Percentiles rank a stretch among this genome's conserved stretches.
Conservation (phyloP, 2,113 vertebrate genomes). For the Forbesichthys papilliferus region DNA sequence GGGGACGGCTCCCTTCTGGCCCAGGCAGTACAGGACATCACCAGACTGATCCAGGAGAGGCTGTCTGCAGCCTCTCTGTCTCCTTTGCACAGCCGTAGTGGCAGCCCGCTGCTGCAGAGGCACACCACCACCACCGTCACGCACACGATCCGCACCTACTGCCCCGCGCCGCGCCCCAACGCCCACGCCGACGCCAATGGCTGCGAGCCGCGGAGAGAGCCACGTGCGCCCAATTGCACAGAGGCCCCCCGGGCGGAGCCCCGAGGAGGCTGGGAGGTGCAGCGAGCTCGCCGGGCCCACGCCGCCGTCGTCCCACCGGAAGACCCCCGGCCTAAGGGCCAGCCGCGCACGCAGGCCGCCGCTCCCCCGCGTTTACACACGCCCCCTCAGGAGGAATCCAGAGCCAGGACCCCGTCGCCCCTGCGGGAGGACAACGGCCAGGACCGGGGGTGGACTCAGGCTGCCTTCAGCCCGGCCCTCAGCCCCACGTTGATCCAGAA, state of each 20-base stretch:
- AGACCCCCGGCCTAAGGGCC: conserved; percentile 71
- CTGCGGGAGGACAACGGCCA: conserved; percentile 43
- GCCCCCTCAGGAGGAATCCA: conserved; percentile 45
- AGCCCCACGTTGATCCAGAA: conserved; percentile 58
- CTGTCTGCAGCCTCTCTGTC: conserved; percentile 74
- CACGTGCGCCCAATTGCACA: conserved; percentile 74
- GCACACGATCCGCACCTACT: conserved; percentile 70
- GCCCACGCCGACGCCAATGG: conserved; percentile 53
- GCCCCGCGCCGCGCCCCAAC: conserved; percentile 45
- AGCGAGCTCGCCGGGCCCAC: conserved; percentile 67
- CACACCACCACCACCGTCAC: conserved; percentile 70
- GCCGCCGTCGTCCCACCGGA: conserved; percentile 81
- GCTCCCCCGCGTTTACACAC: conserved; percentile 78
- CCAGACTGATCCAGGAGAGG: conserved; percentile 80
- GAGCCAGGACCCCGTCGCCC: conserved; percentile 45
- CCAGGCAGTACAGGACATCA: conserved; percentile 79
- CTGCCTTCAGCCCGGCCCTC: conserved; percentile 36
- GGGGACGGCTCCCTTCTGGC: conserved; percentile 73
- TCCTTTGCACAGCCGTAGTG: conserved; percentile 59
- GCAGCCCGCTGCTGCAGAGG: conserved; percentile 61
- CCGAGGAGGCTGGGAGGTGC: conserved; percentile 42
- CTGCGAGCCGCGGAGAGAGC: conserved; percentile 58
- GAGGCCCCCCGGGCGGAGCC: conserved; percentile 73
- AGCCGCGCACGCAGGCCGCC: conserved; percentile 58
- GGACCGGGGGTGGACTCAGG: conserved; percentile 40